Evolutionary conservation across 2,888 invertebrate genomes (phyloP).

Genomic region (Spilarctia lutea): DNA sequence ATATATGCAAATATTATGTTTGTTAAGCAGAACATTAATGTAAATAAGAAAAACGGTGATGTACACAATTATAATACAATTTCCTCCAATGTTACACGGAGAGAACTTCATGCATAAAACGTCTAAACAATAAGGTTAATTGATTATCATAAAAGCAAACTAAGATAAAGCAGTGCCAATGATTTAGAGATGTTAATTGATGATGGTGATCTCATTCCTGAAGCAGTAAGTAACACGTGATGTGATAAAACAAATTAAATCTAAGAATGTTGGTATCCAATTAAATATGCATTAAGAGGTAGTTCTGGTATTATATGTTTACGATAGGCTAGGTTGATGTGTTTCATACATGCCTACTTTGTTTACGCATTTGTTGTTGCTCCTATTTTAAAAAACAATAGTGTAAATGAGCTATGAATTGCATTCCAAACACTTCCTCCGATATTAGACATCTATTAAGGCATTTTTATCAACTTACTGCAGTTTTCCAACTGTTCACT

Average conservation of each 20-base stretch:
- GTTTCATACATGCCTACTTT: background rate
- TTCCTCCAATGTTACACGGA: background rate
- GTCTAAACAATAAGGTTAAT: constrained; percentile 18
- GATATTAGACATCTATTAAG: too few relatives aligned
- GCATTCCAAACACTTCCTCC: background rate
- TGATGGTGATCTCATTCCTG: constrained; percentile 32
- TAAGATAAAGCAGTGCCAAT: constrained; percentile 31
- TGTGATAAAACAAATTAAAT: background rate
- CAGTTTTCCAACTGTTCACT: too few relatives aligned
- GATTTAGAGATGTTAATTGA: background rate
- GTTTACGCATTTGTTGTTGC: background rate
- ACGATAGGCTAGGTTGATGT: background rate
- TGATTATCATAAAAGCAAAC: constrained; percentile 27
- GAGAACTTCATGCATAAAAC: background rate
- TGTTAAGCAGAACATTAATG: too few relatives aligned
- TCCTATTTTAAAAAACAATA: background rate
- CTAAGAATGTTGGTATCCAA: background rate
- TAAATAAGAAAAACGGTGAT: too few relatives aligned
- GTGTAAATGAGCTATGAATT: background rate
- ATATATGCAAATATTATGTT: too few relatives aligned
- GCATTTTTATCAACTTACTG: too few relatives aligned
- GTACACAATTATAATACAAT: background rate
- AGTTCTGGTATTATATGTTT: background rate
- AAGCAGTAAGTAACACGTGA: constrained; percentile 3
- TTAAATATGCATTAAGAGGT: constrained; percentile 8